A percentile compares a stretch with the other conserved stretches of the same genome.
Conservation (phyloP, 2,888 invertebrate genomes). For the Cistogaster globosa region DNA sequence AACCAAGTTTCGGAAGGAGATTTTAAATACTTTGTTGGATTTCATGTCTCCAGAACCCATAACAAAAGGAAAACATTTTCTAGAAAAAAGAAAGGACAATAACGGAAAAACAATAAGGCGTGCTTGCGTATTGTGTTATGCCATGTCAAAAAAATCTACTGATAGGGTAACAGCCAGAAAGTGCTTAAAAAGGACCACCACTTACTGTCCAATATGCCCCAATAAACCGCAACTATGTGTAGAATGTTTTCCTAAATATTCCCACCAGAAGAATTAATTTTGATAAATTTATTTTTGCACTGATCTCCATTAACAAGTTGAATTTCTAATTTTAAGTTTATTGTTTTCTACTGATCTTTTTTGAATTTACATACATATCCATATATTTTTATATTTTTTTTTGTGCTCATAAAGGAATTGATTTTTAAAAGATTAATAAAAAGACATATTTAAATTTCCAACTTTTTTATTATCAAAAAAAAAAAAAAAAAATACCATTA, state of each 20-base stretch:
- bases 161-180: constrained; percentile 39
- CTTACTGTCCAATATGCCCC: constrained; percentile 40
- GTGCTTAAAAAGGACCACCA: constrained; percentile 38
- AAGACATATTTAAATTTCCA: neutral
- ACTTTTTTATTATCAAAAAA: constrained; percentile 29
- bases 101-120: too few relatives aligned
- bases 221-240: constrained; percentile 49
- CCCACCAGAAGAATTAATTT: too few relatives aligned
- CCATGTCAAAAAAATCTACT: too few relatives aligned
- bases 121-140: constrained; percentile 4
- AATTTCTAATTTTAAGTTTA: too few relatives aligned
- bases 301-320: too few relatives aligned
- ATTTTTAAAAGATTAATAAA: neutral
- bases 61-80: constrained; percentile 26
- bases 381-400: neutral
- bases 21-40: too few relatives aligned
- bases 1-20: too few relatives aligned
- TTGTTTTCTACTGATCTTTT: constrained; percentile 38
- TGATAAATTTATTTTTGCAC: constrained; percentile 29
- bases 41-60: constrained; percentile 16
- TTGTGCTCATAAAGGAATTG: constrained; percentile 24
- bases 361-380: constrained; percentile 41
- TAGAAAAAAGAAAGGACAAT: constrained; percentile 29
- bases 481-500: constrained; percentile 43
- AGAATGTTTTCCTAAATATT: too few relatives aligned